Evolutionary conservation across 2,888 invertebrate species (phyloP).

Genomic region (Micoletzkya japonica): DNA sequence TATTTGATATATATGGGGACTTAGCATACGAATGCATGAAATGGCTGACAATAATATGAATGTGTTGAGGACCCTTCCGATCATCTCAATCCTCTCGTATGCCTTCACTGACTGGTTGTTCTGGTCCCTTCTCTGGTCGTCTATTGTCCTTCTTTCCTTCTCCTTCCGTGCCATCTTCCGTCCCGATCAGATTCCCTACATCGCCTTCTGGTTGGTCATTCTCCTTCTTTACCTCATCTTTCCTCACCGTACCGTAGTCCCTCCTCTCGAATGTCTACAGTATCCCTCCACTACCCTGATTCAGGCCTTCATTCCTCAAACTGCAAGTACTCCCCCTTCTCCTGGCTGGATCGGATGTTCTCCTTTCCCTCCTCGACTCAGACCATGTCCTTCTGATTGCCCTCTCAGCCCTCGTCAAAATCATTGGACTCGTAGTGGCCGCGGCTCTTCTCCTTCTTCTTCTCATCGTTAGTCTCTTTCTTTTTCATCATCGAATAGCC

Average conservation of each 20-base stretch:
- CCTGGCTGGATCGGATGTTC: constrained; percentile 1
- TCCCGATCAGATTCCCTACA: constrained; percentile 14
- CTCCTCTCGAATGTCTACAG: not conserved
- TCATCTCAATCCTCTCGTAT: constrained; percentile 14
- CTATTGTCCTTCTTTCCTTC: constrained; percentile 3
- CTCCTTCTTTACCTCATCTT: not conserved
- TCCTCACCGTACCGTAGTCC: not conserved
- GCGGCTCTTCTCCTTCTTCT: not conserved
- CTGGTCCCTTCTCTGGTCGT: constrained; percentile 12
- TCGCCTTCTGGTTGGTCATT: constrained; percentile 6
- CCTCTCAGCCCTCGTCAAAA: constrained; percentile 15
- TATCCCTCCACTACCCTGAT: not conserved
- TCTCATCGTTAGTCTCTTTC: not conserved
- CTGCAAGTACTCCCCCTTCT: not conserved
- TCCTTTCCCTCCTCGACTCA: not conserved
- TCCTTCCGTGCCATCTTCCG: constrained; percentile 12
- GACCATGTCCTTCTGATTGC: constrained; percentile 12
- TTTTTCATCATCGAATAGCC: too few relatives aligned
- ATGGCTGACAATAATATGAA: not conserved
- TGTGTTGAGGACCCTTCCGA: constrained; percentile 3
- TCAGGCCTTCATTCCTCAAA: constrained; percentile 3
- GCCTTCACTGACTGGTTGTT: constrained; percentile 17
- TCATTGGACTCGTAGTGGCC: not conserved
- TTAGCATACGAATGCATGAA: too few relatives aligned
- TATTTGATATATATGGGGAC: too few relatives aligned